Evolutionary conservation across 1,140 invertebrate species (phyloP).

Genomic region (Ooceraea biroi): DNA sequence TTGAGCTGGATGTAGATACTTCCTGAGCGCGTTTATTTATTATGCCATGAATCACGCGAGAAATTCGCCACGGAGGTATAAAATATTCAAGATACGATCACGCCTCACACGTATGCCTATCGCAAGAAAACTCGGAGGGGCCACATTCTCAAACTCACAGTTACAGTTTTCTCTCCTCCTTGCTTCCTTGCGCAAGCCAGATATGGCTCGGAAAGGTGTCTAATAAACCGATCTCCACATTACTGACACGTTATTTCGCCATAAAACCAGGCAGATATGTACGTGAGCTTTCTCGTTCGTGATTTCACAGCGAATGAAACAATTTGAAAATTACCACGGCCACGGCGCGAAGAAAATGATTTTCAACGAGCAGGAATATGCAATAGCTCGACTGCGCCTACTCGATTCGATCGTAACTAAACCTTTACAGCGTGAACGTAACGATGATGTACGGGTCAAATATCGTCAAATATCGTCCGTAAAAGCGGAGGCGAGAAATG

Average conservation of each 20-base stretch:
- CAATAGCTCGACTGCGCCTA: no score
- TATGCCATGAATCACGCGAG: constrained; percentile 32
- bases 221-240: constrained; percentile 45
- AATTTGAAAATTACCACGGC: no score
- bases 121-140: constrained; percentile 19
- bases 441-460: not conserved
- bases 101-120: constrained; percentile 4
- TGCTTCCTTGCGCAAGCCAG: not conserved
- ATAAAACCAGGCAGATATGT: not conserved
- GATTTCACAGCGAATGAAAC: not conserved
- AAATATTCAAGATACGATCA: constrained; percentile 59
- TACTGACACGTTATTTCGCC: constrained; percentile 7
- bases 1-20: not conserved
- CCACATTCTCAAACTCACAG: constrained; percentile 28
- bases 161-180: constrained; percentile 41
- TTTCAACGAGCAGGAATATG: no score
- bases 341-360: no score
- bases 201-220: constrained; percentile 33
- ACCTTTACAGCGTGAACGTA: not conserved
- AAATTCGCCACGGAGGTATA: constrained; percentile 48
- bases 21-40: constrained; percentile 37
- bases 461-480: not conserved
- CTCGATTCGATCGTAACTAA: not conserved
- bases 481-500: constrained; percentile 6
- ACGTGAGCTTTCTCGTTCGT: constrained; percentile 12